Evolutionary conservation across 1,140 invertebrate genomes (phyloP), one percentile per base, ranked within the genome.

Genomic region (Drosophila lowei): DNA sequence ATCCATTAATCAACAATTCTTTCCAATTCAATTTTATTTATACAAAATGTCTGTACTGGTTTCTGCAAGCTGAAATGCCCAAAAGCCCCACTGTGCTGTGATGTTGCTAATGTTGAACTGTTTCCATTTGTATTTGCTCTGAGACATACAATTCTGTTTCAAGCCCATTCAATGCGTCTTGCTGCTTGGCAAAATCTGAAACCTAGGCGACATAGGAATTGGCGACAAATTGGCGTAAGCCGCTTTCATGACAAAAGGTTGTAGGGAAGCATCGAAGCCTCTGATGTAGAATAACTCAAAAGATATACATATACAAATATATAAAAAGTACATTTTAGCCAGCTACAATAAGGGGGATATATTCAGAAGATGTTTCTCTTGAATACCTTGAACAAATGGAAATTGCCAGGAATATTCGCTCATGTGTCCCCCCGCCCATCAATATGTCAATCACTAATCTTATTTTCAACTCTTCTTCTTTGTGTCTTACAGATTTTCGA

Each of bases 201-300:
- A 3, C 7, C 44, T 46, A 68, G 68, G 72, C 49, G 25, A 44
- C 72, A 72, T 60, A 73, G 77, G 67, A 58, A 60, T 62, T 21
- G n/a, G n/a, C 64, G 77, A 71, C 75, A 84, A 83, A 83, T 84
- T 79, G 79, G 58, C 61, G 68, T 84, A 83, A 84, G 79, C 79
- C 9, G 79, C 64, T 79, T 79, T 46, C 38, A 44, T 34, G 65
- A 18, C 28, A 54, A 53, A 54, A 67, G 63, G 49, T 68, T 48
- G 49, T 57, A 49, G 30, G 30, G 28, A 38, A 13, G 3, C 41
- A 25, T 67, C 7, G n/a, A 8, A 11, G 30, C 5, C 8, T 18
- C 18, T 34, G 34, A 42, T 34, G 25, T 63, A 28, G 59, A 28
- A 28, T 9, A 11, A 28, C 46, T 38, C 13, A 3, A 38, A 38